Evolutionary conservation across 2,888 invertebrate genomes (phyloP), one percentile per base, ranked within the genome.

Genomic region (Spodoptera littoralis): DNA sequence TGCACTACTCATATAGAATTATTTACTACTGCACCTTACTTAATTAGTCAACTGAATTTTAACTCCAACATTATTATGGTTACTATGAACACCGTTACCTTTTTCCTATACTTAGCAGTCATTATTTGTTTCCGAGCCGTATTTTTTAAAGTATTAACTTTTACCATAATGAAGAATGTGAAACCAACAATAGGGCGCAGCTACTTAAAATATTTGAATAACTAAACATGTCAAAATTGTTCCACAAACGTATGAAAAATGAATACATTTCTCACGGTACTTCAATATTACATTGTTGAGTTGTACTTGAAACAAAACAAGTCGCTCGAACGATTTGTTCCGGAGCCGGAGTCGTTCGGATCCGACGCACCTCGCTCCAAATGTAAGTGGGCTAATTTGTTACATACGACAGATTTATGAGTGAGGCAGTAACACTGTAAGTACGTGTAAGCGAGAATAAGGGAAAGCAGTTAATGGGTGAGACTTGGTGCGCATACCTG

Each of bases 351-450:
- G 77, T 83, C 71, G 41, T 65, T 81, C 78, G 74, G 73, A 77
- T 83, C 70, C 61, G 72, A 65, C 76, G 72, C 73, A 80, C 77
- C 74, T 76, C 63, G 70, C 68, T 66, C 72, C 67, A 73, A 81
- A 81, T 76, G 73, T 82, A 82, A 84, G 85, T 84, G 81, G 84
- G 80, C 80, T 87, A 86, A 87, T 89, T 88, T 87, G 84, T 87
- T 81, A 80, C 76, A 77, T 87, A 82, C 79, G 87, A 90, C 89
- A 90, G 90, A 91, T 90, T 91, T 91, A 91, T 88, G 85, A 83
- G 77, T 70, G 65, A 81, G 76, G 81, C 78, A 76, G 73, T 66
- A 81, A 79, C 74, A 78, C 76, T 70, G 74, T 63, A 52, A 47
- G 56, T 62, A 73, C 77, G 70, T 69, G 72, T 81, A 81, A 77